These are phyloP conservation scores for Lamproptera curius DNA, from an alignment of 2,888 invertebrate genomes.

Conservation along the genomic window DNA sequence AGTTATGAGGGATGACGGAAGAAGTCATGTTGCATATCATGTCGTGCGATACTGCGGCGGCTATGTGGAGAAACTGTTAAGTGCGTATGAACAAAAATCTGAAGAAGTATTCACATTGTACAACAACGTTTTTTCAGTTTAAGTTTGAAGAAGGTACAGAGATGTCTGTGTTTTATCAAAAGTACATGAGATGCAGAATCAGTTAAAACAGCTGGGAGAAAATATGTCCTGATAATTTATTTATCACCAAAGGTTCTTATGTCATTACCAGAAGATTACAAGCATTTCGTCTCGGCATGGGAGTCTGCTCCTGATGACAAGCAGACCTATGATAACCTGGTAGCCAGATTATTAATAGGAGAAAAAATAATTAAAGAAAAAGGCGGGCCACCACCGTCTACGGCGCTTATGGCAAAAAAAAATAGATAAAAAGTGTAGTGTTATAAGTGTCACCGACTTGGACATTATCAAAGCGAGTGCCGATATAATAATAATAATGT, in stretches of 20 bases:
- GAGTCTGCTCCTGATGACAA: constrained; percentile 30
- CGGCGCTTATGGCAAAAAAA: constrained; percentile 10
- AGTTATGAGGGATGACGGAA: no score
- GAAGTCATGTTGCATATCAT: no score
- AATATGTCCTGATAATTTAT: constrained; percentile 31
- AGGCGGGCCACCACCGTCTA: no score
- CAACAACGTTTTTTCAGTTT: no score
- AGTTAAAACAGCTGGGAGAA: constrained; percentile 34
- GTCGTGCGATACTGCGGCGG: no score
- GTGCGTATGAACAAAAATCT: no score
- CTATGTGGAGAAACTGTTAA: no score
- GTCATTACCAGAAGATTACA: constrained; percentile 35
- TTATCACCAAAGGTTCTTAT: constrained; percentile 38
- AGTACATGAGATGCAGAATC: no score
- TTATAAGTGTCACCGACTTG: constrained; percentile 12
- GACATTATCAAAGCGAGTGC: constrained; percentile 16
- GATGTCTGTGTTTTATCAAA: no score
- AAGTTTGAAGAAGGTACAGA: no score
- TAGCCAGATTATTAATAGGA: constrained; percentile 29
- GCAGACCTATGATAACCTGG: constrained; percentile 29
- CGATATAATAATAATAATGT: constrained; percentile 1
- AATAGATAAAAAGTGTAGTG: constrained; percentile 7
- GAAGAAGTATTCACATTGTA: no score
- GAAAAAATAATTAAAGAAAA: constrained; percentile 29
- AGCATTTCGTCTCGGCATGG: constrained; percentile 41